Evolutionary conservation across 2,113 vertebrate genomes (phyloP).

Genomic region (Onychorhynchus coronatus): DNA sequence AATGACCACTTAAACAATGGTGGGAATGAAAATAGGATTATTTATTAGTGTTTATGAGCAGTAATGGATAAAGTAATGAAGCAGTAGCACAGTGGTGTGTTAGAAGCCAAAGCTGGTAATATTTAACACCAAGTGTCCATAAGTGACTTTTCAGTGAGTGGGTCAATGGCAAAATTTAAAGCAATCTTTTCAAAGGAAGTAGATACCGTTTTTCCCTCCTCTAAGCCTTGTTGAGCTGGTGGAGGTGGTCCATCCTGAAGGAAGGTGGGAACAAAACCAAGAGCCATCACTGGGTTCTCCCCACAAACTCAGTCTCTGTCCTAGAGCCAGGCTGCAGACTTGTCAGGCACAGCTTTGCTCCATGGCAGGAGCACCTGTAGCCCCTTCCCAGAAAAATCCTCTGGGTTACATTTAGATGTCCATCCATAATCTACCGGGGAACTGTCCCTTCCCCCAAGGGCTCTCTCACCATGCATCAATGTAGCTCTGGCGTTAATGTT

Average conservation of each 20-base stretch:
- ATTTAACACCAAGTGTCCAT: not conserved
- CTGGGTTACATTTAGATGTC: not conserved
- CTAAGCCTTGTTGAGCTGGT: not conserved
- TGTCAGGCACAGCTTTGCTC: not conserved
- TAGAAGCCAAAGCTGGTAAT: not conserved
- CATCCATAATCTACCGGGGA: not conserved
- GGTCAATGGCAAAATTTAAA: not conserved
- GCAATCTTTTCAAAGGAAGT: not conserved
- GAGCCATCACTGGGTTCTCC: not conserved
- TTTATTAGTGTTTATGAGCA: conserved; percentile 48
- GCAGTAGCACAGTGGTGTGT: not conserved
- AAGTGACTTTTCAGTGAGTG: not conserved
- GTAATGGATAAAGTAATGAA: conserved; percentile 39
- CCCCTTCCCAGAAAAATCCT: not conserved
- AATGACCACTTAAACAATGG: conserved; percentile 53
- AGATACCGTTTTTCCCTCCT: not conserved
- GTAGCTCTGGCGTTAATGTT: not conserved
- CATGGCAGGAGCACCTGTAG: rapidly evolving
- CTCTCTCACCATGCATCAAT: not conserved
- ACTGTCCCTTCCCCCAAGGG: not conserved
- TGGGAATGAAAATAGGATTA: conserved; percentile 41
- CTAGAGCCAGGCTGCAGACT: not conserved
- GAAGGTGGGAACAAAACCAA: not conserved
- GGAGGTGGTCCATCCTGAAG: not conserved
- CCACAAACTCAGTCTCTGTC: not conserved